Base-by-base conservation (phyloP, 2,113 vertebrate species). In the Columba livia region DNA sequence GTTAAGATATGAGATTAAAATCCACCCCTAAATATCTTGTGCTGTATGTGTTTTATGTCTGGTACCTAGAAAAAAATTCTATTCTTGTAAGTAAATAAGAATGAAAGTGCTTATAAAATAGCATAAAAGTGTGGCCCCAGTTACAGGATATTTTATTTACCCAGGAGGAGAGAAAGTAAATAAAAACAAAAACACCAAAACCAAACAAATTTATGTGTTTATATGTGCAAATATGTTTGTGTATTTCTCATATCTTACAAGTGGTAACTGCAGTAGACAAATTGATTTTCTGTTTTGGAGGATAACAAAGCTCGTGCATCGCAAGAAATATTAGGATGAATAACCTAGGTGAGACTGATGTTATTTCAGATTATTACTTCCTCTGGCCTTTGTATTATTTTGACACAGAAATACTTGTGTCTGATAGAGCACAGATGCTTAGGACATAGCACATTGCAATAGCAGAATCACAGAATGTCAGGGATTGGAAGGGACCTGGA, bases 171-270 rank as follows among this genome's bases (percentile, higher is more conserved):
- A 47, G 44, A 47, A 47, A 47, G 18, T 47, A 47, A 47, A 47
- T 19, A 47, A 47, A 47, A 47, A 19, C 44, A 47, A 47, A 47
- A 19, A 4, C 44, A 47, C 44, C 44, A 53, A 66, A 51, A 2
- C 1, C 4, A 5, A 5, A 5, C 4, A 26, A 24, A 17, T 88
- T 11, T 50, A 24, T 44, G 9, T 19, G 38, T 67, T 78, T 79
- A 4, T 15, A 25, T 21, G 7, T 57, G 44, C 50, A 89, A 88
- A 61, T 44, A 32, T 2, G 0, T 16, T 36, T 2, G 1, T 61
- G 50, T 19, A 19, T 61, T 70, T 53, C 25, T 24, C 10, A 3
- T 11, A 3, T 5, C 3, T 75, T 77, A 17, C 25, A 82, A 70
- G 25, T 47, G 10, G 15, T 62, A 69, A 42, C 21, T 78, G 48